Percentiles rank a stretch among this genome's conserved stretches.
phyloP scores from a whole-genome alignment of 1,140 invertebrate genomes.

The Popillia japonica region DNA sequence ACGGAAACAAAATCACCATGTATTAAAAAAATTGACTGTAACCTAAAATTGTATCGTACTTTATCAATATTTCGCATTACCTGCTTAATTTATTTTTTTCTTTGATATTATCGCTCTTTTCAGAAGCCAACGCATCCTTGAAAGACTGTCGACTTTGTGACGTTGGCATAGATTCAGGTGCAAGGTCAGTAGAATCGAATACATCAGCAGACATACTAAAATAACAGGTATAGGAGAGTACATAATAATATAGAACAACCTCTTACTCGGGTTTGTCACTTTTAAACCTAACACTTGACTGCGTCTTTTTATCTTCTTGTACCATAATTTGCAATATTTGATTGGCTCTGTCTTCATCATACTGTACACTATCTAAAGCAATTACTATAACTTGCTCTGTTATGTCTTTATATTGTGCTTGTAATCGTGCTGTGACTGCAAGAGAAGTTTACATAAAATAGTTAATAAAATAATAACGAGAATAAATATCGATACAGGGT shows the following conservation, averaged over 20 bases:
- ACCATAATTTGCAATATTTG: conserved; percentile 80
- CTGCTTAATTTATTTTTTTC: neutral
- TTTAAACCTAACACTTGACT: conserved; percentile 38
- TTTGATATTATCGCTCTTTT: conserved; percentile 48
- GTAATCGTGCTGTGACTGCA: conserved; percentile 34
- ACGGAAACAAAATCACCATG: too few species aligned
- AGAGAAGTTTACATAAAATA: neutral
- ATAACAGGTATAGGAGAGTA: too few species aligned
- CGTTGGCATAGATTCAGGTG: conserved; percentile 44
- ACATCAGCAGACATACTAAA: neutral
- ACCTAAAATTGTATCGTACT: too few species aligned
- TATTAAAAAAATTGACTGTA: too few species aligned
- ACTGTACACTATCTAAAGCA: conserved; percentile 87
- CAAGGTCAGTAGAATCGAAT: neutral
- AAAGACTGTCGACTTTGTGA: conserved; percentile 58
- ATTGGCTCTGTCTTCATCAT: conserved; percentile 79
- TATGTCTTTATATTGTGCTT: conserved; percentile 73
- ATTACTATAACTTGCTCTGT: conserved; percentile 81
- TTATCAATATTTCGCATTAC: neutral
- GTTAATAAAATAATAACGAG: too few species aligned
- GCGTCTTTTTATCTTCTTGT: conserved; percentile 62
- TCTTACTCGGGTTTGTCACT: conserved; percentile 16
- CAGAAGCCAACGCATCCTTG: conserved; percentile 55
- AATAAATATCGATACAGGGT: neutral
- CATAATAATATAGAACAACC: neutral